Base-by-base conservation (phyloP, 30 jellyfish, hydroid and myxozoan species). In the Chrysaora quinquecirrha region DNA sequence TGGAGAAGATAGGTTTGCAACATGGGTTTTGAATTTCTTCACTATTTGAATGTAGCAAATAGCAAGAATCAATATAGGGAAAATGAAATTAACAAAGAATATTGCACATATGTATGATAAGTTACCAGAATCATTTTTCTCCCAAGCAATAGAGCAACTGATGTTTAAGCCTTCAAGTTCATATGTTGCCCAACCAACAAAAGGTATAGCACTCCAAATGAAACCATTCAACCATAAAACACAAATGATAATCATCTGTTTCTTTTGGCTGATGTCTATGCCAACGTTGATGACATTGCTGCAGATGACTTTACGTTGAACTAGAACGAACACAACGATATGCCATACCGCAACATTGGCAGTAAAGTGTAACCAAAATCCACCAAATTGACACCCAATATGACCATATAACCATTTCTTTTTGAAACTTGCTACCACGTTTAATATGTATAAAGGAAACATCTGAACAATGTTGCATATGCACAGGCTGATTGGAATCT, bases 131-230 rank as follows among this genome's bases (percentile, higher is more conserved):
- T 84, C 84, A 0, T 73, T 43, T 0, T 34, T 20, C 62, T 64
- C 86, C 88, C 88, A 84, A 1, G 81, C 72, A n/a, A 84, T 75
- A 47, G 95, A 73, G 48, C 95, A 84, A 47, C 95, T 74, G 16
- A 84, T 47, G 2, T 71, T 56, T 25, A 84, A 28, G 2, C 95
- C 95, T 38, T 84, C 95, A 14, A 29, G 70, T 21, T 48, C 89
- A 30, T 84, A 84, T 34, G 65, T 76, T 12, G 82, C 67, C 95
- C 95, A 84, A 4, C 88, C 88, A 29, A 62, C 30, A 34, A 84
- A 56, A 1, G 95, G 95, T 14, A 60, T 49, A 2, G 38, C 25
- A 24, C 87, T 52, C 95, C 95, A 84, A 70, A 84, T 27, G 20
- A 84, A 30, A 12, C 95, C 95, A 20, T 84, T 74, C 52, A 64